Conservation (phyloP, 53 echinoderm and acorn worm genomes). For the Hippasteria phrygiana region DNA sequence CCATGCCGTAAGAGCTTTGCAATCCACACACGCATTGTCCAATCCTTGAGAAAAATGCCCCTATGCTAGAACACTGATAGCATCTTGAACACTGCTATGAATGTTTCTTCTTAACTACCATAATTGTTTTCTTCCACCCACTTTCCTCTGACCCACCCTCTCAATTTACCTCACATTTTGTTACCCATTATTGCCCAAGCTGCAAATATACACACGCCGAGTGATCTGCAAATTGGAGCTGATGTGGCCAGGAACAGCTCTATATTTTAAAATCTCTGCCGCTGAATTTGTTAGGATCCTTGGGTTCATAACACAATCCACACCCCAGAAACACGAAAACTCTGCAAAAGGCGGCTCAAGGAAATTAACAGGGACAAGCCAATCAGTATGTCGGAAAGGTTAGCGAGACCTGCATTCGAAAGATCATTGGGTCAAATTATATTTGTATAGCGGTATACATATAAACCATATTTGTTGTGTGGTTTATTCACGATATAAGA, state of each 20-base stretch:
- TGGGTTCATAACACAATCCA: neutral
- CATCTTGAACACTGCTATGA: neutral
- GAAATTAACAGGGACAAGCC: conserved; percentile 45
- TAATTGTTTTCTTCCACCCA: neutral
- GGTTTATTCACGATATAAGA: too few species aligned
- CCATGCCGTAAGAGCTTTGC: too few species aligned
- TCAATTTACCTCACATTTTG: neutral
- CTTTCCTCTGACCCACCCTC: neutral
- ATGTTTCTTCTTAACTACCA: neutral
- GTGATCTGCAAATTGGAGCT: neutral
- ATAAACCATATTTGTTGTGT: too few species aligned
- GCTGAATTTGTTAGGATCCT: neutral
- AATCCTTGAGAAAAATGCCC: too few species aligned
- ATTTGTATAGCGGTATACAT: neutral
- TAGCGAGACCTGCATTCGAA: conserved; percentile 7
- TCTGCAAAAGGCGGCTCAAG: neutral
- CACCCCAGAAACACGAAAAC: neutral
- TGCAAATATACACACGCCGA: neutral
- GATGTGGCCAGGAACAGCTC: neutral
- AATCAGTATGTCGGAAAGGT: conserved; percentile 42
- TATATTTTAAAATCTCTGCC: neutral
- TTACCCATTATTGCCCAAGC: neutral
- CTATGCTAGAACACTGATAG: too few species aligned
- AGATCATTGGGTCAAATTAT: conserved; percentile 37
- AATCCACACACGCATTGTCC: too few species aligned